These are phyloP conservation scores for Montipora foliosa DNA, from an alignment of 64 coral and sea anemone species.

Conservation along the genomic window DNA sequence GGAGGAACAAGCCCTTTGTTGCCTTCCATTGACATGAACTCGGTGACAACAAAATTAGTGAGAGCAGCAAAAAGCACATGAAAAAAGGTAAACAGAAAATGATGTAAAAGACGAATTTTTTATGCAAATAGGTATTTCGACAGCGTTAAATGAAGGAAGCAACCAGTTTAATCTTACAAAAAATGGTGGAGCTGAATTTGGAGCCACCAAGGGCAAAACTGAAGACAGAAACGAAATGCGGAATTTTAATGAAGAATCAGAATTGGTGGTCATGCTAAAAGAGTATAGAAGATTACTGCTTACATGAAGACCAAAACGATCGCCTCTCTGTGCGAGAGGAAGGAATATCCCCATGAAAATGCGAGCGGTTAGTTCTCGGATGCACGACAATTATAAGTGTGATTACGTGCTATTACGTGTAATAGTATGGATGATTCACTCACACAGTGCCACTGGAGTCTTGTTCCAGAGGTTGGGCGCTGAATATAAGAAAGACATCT, in stretches of 20 bases:
- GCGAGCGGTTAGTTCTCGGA: conserved; percentile 27
- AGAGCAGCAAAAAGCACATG: not conserved
- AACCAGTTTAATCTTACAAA: too few relatives aligned
- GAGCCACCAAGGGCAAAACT: too few relatives aligned
- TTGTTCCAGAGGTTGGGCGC: conserved; percentile 28
- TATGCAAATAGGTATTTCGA: too few relatives aligned
- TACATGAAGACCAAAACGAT: not conserved
- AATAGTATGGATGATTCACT: conserved; percentile 29
- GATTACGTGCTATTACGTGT: conserved; percentile 29
- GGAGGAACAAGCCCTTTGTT: not conserved
- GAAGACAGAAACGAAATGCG: too few relatives aligned
- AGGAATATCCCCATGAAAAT: not conserved
- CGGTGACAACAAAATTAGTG: not conserved
- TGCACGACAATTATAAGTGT: not conserved
- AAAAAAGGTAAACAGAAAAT: too few relatives aligned
- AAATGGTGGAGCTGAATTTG: too few relatives aligned
- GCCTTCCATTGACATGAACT: not conserved
- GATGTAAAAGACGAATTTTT: too few relatives aligned
- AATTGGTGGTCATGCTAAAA: too few relatives aligned
- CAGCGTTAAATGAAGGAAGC: not conserved
- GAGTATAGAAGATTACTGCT: too few relatives aligned
- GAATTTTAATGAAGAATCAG: too few relatives aligned
- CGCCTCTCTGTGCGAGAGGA: not conserved
- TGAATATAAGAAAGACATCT: conserved; percentile 47
- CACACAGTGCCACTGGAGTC: conserved; percentile 43